Conservation (phyloP, 2,797 vertebrate genomes). For the Pterois miles region DNA sequence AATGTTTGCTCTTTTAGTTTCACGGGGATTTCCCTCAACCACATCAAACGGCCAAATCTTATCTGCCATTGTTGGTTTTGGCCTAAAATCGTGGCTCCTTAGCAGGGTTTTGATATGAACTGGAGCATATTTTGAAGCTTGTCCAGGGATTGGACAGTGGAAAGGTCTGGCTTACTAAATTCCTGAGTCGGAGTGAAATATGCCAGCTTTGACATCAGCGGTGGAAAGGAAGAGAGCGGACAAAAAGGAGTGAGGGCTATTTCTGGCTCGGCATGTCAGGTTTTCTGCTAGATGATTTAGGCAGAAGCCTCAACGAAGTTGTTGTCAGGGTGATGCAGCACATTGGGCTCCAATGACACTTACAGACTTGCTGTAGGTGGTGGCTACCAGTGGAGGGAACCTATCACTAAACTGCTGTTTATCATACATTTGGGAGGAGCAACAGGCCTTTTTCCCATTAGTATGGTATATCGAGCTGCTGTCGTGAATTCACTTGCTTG, state of each 20-base stretch:
- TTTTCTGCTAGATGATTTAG: conserved; percentile 63
- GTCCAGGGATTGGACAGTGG: conserved; percentile 52
- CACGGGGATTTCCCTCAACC: conserved; percentile 52
- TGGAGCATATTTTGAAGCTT: conserved; percentile 46
- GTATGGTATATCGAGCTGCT: not conserved
- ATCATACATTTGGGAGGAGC: conserved; percentile 15
- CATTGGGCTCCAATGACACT: conserved; percentile 37
- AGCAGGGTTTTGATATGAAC: conserved; percentile 54
- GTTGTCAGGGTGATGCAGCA: conserved; percentile 36
- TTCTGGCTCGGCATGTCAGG: conserved; percentile 47
- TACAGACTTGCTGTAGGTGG: conserved; percentile 19
- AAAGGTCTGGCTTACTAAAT: conserved; percentile 65
- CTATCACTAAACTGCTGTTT: conserved; percentile 7
- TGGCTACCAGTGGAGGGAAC: conserved; percentile 11
- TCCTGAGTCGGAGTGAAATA: conserved; percentile 62
- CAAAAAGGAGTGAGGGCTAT: conserved; percentile 46
- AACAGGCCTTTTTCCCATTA: conserved; percentile 41
- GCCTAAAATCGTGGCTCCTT: conserved; percentile 34
- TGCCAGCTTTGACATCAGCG: conserved; percentile 63
- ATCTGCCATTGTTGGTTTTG: conserved; percentile 71
- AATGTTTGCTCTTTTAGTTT: conserved; percentile 48
- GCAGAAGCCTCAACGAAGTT: conserved; percentile 51
- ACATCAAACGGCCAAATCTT: conserved; percentile 64
- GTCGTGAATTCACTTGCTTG: not conserved
- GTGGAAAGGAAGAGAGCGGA: conserved; percentile 45